Base-by-base conservation (phyloP, 2,888 invertebrate genomes). In the Scrobipalpa costella region DNA sequence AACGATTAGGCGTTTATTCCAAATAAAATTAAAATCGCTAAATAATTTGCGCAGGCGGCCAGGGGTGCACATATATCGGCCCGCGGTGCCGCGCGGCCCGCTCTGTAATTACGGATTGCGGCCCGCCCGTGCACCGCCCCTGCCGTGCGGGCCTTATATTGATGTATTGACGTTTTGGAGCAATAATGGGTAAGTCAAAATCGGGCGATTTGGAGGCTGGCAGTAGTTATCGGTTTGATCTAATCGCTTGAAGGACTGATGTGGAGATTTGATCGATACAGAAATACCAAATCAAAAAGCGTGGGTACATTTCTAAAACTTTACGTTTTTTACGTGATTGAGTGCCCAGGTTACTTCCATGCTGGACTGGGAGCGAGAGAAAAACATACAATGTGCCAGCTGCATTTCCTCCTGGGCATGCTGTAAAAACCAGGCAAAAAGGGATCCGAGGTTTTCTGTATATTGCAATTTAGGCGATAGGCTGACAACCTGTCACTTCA, bases 41-140 rank as follows among this genome's bases (percentile, higher is more conserved):
- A 90, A 90, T 90, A 89, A 90, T 90, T 86, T 86, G 85, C 86
- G 71, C 73, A 62, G 68, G 68, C 71, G 74, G 76, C 77, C 78
- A 79, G 80, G 83, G 81, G 81, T 75, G 79, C 77, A 76, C 77
- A 81, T 76, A 75, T 73, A 75, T 78, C 78, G 80, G 84, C 84
- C 85, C 79, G 83, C 80, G 82, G 88, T 52, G 50, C 52, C 61
- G 61, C 44, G 59, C 59, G 50, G 55, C 55, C 55, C 34, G 55
- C 55, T 55, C 58, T 58, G 58, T 58, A 58, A 58, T 58, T 58
- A 58, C 38, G 58, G 9, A n/a, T n/a, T 38, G 58, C 38, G 88
- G 79, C 77, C 67, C 76, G 70, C 72, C 71, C 71, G 81, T 76
- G 72, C 63, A 69, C 73, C 79, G 76, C 78, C 74, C 84, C 84